Evolutionary conservation across 2,888 invertebrate genomes (phyloP), one percentile per base, ranked within the genome.

Genomic region (Rotaria sp.): DNA sequence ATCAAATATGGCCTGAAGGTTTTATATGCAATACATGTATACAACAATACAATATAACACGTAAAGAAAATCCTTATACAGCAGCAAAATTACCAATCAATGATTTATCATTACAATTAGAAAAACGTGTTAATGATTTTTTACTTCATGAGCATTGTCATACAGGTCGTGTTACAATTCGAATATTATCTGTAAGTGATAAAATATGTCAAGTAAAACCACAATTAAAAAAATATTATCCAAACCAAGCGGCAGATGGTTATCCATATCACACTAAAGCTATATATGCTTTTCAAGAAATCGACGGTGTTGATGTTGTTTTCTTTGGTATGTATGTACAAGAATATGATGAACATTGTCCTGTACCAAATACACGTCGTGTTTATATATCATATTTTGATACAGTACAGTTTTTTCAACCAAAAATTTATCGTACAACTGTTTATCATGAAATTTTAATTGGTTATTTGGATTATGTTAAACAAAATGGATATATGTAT

Each of bases 271-370:
- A 96, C 88, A 96, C 99, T 88, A 99, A 99, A 93, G 98, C 99
- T 26, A 93, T 99, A 88, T 99, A 99, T 93, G 99, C 99, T 86
- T 99, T 99, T 92, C 98, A 99, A 92, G 97, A 99, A 90, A 95
- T 99, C 86, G 97, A 99, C 91, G 98, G 98, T 84, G 94, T 95
- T 84, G 99, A 99, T 92, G 96, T 99, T 24, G 99, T 98, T 92
- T 98, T 99, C 93, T 99, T 99, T 92, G 99, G 99, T 88, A 97
- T 99, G 96, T 99, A 99, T 92, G 99, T 99, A 45, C 99, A 99
- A 93, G 99, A 99, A 92, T 99, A 99, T 92, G 98, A 98, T 50
- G 97, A 97, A 85, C 96, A 97, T 90, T 96, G 96, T 92, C 95
- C 96, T 21, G 93, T 94, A 87, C 98, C 98, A 1, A 99, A 99